Evolutionary conservation across 2,888 invertebrate species (phyloP).

Genomic region (Diaphora mendica): DNA sequence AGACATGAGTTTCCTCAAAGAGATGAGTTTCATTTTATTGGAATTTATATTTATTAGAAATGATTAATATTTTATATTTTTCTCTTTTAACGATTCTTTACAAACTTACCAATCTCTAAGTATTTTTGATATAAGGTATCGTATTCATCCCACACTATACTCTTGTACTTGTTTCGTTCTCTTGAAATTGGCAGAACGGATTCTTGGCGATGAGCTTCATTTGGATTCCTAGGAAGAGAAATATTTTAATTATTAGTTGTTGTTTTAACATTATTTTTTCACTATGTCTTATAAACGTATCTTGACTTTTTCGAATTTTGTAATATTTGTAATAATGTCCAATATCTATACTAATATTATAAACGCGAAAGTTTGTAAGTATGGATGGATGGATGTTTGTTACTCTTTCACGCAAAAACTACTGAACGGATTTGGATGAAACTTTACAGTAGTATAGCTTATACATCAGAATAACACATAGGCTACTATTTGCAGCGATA

Average conservation of each 20-base stretch:
- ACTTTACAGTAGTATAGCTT: too few relatives aligned
- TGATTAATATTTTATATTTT: not conserved
- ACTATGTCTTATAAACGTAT: not conserved
- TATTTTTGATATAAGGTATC: conserved; percentile 97
- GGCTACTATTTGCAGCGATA: too few relatives aligned
- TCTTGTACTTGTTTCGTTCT: conserved; percentile 93
- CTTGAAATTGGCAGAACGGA: conserved; percentile 92
- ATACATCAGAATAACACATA: too few relatives aligned
- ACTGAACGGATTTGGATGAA: too few relatives aligned
- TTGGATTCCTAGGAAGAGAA: conserved; percentile 89
- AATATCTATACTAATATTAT: too few relatives aligned
- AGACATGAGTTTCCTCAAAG: not conserved
- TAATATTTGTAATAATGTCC: too few relatives aligned
- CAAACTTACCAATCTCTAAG: conserved; percentile 93
- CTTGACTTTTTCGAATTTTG: too few relatives aligned
- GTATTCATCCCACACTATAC: conserved; percentile 96
- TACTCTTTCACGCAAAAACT: too few relatives aligned
- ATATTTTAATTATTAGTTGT: not conserved
- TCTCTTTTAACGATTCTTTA: not conserved
- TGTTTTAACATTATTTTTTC: not conserved
- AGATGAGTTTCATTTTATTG: not conserved
- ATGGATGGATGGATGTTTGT: too few relatives aligned
- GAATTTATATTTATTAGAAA: not conserved
- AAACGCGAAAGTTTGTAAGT: too few relatives aligned
- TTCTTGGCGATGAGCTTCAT: conserved; percentile 93